Percentiles rank a stretch among this genome's conserved stretches.
phyloP scores from a whole-genome alignment of 1,140 invertebrate species.

The Listronotus oregonensis region DNA sequence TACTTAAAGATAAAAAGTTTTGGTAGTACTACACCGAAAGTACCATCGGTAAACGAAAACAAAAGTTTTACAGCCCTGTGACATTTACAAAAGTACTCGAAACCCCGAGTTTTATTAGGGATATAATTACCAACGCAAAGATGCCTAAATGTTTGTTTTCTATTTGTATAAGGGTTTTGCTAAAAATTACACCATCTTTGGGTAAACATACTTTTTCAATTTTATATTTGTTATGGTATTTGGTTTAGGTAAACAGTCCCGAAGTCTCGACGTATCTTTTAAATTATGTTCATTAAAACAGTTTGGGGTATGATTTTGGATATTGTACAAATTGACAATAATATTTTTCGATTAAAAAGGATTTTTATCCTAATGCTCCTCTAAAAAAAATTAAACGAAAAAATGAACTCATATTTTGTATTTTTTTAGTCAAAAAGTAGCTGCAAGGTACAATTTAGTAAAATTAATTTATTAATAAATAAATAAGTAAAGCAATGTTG shows the following conservation, averaged over 20 bases:
- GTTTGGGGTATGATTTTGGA: no score
- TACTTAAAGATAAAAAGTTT: constrained; percentile 28
- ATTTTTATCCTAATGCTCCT: no score
- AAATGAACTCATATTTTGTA: no score
- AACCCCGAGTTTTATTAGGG: constrained; percentile 32
- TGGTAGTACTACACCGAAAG: constrained; percentile 18
- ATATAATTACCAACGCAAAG: constrained; percentile 35
- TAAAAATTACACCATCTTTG: constrained; percentile 34
- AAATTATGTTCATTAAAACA: not conserved
- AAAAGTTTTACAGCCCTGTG: constrained; percentile 29
- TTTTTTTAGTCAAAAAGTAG: no score
- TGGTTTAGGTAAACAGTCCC: constrained; percentile 7
- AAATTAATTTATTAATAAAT: no score
- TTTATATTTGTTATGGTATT: constrained; percentile 11
- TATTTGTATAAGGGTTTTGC: constrained; percentile 33
- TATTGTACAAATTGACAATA: no score
- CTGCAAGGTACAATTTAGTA: no score
- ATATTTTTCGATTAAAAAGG: no score
- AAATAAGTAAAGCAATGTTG: no score
- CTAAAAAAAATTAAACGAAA: no score
- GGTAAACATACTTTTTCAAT: constrained; percentile 29
- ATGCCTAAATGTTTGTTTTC: constrained; percentile 33
- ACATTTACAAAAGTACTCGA: constrained; percentile 37
- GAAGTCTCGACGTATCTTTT: not conserved
- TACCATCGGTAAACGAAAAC: constrained; percentile 33